A percentile compares a stretch with the other conserved stretches of the same genome.
phyloP scores from a whole-genome alignment of 2,888 invertebrate genomes.

The Dioctria rufipes region DNA sequence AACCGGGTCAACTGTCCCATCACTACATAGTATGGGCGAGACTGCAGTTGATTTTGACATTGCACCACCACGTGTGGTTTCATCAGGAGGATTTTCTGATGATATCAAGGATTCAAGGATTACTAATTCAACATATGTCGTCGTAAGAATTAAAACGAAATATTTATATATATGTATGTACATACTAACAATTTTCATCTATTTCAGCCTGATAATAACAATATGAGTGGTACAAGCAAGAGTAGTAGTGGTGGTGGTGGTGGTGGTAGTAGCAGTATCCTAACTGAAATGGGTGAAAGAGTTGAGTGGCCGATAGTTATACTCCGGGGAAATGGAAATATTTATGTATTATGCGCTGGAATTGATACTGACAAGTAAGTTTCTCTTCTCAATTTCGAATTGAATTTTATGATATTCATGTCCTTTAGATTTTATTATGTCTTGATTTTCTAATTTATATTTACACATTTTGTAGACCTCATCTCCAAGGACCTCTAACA shows the following conservation, averaged over 20 bases:
- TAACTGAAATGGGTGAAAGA: constrained; percentile 60
- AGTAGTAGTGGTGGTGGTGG: not conserved
- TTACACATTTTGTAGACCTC: constrained; percentile 66
- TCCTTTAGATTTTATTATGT: constrained; percentile 10
- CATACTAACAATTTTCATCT: constrained; percentile 63
- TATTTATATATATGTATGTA: constrained; percentile 59
- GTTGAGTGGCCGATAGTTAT: constrained; percentile 84
- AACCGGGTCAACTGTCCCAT: constrained; percentile 61
- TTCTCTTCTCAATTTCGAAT: not conserved
- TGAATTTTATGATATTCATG: not conserved
- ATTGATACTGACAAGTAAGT: constrained; percentile 72
- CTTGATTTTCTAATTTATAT: not conserved
- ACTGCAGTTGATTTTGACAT: constrained; percentile 91
- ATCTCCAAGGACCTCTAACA: constrained; percentile 81
- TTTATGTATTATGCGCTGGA: constrained; percentile 74
- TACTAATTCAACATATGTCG: constrained; percentile 56
- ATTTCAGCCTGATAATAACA: constrained; percentile 21
- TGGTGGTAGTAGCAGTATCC: not conserved
- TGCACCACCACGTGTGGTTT: constrained; percentile 72
- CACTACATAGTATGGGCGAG: constrained; percentile 80
- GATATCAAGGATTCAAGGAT: constrained; percentile 56
- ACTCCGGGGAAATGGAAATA: constrained; percentile 87
- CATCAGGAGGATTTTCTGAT: constrained; percentile 45
- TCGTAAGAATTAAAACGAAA: constrained; percentile 54
- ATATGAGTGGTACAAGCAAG: not conserved